A percentile compares a stretch with the other conserved stretches of the same genome.
Evolutionary conservation across 2,888 invertebrate species (phyloP).

Genomic region (Caenorhabditis sulstoni): DNA sequence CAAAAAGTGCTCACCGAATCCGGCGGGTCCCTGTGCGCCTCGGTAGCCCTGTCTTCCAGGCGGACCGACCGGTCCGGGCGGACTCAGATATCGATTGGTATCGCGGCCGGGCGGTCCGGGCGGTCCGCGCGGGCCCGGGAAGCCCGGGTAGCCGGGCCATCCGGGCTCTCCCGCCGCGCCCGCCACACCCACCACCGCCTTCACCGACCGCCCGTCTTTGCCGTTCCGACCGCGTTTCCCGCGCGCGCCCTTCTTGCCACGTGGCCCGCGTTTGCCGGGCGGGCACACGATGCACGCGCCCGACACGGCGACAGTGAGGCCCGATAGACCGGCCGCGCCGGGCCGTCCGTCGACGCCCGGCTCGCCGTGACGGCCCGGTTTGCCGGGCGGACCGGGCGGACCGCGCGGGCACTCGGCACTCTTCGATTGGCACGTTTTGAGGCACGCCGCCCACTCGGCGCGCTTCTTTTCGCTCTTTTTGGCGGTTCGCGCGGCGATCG

Average conservation of each 20-base stretch:
- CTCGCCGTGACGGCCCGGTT: constrained; percentile 24
- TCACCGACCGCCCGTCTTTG: constrained; percentile 32
- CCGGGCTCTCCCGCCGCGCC: constrained; percentile 30
- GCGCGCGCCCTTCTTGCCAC: constrained; percentile 22
- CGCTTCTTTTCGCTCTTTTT: constrained; percentile 18
- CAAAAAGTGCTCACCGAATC: constrained; percentile 47
- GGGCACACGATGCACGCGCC: constrained; percentile 43
- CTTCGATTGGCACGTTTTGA: constrained; percentile 38
- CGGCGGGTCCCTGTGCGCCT: constrained; percentile 54
- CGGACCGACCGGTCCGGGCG: constrained; percentile 46
- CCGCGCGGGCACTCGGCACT: constrained; percentile 40
- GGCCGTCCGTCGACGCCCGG: constrained; percentile 28
- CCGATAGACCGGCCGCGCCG: constrained; percentile 35
- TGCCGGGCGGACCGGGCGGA: constrained; percentile 23
- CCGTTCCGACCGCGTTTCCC: constrained; percentile 31
- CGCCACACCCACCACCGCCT: constrained; percentile 28
- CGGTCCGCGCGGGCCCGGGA: constrained; percentile 38
- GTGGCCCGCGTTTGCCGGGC: constrained; percentile 17
- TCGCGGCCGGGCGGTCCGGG: constrained; percentile 42
- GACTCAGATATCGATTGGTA: constrained; percentile 14
- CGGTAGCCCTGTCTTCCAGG: constrained; percentile 47
- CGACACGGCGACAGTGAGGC: constrained; percentile 18
- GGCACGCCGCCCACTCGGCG: constrained; percentile 1
- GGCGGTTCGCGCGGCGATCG: too few relatives aligned
- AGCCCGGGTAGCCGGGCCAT: constrained; percentile 42